Base-by-base conservation (phyloP, 2,888 invertebrate genomes). In the Penaeus monodon region DNA sequence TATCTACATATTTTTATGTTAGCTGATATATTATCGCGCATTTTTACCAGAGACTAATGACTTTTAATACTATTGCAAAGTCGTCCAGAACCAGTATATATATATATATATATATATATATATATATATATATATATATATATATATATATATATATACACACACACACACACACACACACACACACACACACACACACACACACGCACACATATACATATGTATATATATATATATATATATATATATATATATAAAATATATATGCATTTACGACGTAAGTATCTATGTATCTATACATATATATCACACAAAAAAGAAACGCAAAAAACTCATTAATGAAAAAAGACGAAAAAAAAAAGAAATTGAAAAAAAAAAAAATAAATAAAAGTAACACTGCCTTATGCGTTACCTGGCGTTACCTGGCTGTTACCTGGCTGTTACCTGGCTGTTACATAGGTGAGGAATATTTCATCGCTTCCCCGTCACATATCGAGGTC, bases 101-200 rank as follows among this genome's bases (percentile, higher is more conserved):
- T 57, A 57, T 63, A 22, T 74, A 63, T 74, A 73, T 82, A 73
- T 74, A 77, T 38, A 44, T 33, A 29, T 77, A 77, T 33, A 38
- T 38, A 38, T 38, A 38, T 38, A 38, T 38, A 38, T 38, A 38
- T 38, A 38, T 38, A 38, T 38, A 38, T 38, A 38, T 38, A 38
- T 38, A 44, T 77, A 77, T 33, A 38, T 38, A 38, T 44, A 77
- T 77, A 66, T 29, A 4, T n/a, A 70, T 49, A 79, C 63, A 79
- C 29, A 79, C 64, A 70, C 49, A 79, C 63, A 79, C 49, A 79
- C 64, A 79, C 29, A 70, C 33, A 70, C 38, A 79, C n/a, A 65
- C 27, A 65, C 38, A 65, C 38, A 65, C 22, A 65, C 38, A 65
- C 38, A n/a, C 33, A 33, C 49, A 29, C 38, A 65, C 27, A 29